Conservation (phyloP, 2,797 vertebrate genomes). For the Thunnus albacares region DNA sequence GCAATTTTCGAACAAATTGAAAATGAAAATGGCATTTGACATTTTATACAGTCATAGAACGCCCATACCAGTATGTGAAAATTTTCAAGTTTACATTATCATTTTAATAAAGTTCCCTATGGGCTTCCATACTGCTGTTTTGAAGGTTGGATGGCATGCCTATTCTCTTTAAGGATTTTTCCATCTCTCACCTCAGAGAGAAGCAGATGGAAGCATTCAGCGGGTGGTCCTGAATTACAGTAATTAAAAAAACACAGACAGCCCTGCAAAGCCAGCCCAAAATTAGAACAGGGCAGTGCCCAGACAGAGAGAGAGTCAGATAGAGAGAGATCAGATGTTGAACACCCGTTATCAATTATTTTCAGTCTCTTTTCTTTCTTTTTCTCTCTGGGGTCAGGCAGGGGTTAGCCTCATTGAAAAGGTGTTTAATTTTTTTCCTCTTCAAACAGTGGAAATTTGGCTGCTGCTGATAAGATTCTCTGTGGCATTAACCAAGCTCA, state of each 20-base stretch:
- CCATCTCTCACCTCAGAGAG: constrained; percentile 61
- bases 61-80: too few relatives aligned
- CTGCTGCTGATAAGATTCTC: constrained; percentile 60
- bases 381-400: constrained; percentile 21
- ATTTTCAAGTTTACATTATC: too few relatives aligned
- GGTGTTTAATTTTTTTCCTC: constrained; percentile 26
- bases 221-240: constrained; percentile 67
- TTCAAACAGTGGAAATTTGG: constrained; percentile 49
- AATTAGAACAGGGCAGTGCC: constrained; percentile 13
- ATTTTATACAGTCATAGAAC: too few relatives aligned
- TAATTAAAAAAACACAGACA: constrained; percentile 75
- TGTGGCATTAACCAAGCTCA: constrained; percentile 18
- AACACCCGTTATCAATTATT: constrained; percentile 54
- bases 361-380: constrained; percentile 27
- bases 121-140: not conserved
- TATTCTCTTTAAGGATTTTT: constrained; percentile 36
- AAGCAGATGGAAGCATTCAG: constrained; percentile 72
- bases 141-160: not conserved
- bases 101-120: too few relatives aligned
- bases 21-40: too few relatives aligned
- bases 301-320: constrained; percentile 22
- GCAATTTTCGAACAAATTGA: too few relatives aligned
- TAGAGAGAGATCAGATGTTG: constrained; percentile 39
- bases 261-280: constrained; percentile 34
- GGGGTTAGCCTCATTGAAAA: constrained; percentile 38